Evolutionary conservation across 2,797 vertebrate species (phyloP).

Genomic region (Hippocampus kuda): DNA sequence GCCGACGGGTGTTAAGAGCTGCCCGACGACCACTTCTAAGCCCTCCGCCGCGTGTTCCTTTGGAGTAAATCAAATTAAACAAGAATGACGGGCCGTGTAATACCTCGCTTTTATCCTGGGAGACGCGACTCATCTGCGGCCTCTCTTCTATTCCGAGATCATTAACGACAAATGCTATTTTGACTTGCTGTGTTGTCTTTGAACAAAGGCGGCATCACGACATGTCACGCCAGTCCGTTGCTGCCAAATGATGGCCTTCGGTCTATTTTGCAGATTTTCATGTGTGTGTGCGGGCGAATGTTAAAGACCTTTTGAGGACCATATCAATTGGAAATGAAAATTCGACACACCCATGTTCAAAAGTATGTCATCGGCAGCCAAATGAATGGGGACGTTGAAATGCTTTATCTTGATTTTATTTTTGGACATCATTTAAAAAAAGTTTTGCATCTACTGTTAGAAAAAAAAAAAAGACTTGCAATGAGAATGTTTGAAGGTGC

Average conservation of each 20-base stretch:
- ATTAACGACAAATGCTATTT: conserved; percentile 27
- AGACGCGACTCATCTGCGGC: conserved; percentile 35
- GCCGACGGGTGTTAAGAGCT: conserved; percentile 43
- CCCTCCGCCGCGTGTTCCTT: conserved; percentile 34
- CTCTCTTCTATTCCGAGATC: conserved; percentile 46
- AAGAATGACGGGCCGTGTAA: conserved; percentile 39
- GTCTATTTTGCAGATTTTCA: no score
- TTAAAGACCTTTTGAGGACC: no score
- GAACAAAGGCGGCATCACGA: conserved; percentile 11
- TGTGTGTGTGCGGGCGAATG: no score
- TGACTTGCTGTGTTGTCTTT: conserved; percentile 14
- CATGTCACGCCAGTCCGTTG: background rate
- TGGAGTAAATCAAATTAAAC: conserved; percentile 49
- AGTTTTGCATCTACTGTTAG: no score
- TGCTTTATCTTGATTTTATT: no score
- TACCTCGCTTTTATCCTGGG: conserved; percentile 31
- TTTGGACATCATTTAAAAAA: no score
- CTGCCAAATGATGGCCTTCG: no score
- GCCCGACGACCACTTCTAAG: conserved; percentile 31
- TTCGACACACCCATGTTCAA: no score
- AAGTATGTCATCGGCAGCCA: no score
- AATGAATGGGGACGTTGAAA: no score
- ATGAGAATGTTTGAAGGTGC: background rate
- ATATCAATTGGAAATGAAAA: no score
- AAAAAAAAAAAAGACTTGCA: no score